Evolutionary conservation across 2,113 vertebrate genomes (phyloP), one percentile per base, ranked within the genome.

Genomic region (Pygoscelis adeliae): DNA sequence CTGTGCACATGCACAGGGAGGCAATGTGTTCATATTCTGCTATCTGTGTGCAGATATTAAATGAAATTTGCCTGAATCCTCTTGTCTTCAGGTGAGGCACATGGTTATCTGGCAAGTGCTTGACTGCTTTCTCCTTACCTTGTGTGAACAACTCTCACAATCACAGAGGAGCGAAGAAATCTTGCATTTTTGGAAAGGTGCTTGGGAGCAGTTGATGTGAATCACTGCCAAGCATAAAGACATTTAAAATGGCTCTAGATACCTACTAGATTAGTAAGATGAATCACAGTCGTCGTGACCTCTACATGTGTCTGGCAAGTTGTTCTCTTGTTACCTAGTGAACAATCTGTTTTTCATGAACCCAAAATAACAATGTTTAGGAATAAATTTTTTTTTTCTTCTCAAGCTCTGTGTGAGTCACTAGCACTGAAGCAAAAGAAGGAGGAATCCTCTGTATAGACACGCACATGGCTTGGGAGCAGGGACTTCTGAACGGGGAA

Each of bases 261-360:
- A 83, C 78, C 93, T 97, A 78, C 93, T 93, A 76, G 95, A 92
- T 88, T 27, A 46, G 90, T 83, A 76, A 97, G 92, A 95, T 95
- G 97, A 96, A 93, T 97, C 97, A 88, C 84, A 77, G 83, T 77
- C 46, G 1, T 42, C 25, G 8, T 91, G 97, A 97, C 96, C 97
- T 77, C 96, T 88, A 86, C 90, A 20, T 93, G 95, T 96, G 96
- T 94, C 95, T 97, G 96, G 94, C 95, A 95, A 91, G 91, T 97
- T 92, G 90, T 97, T 96, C 96, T 92, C 91, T 94, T 88, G 87
- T 90, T 95, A 95, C 95, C 94, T 92, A 90, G 90, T 92, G 94
- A 91, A 27, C 85, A 95, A 92, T 86, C 80, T 95, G 93, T 81
- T 96, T 96, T 89, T 93, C 94, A 74, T 59, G 13, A 83, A 61